Percentiles rank a stretch among this genome's conserved stretches.
Conservation (phyloP, 1,140 invertebrate species). For the Physella acuta region DNA sequence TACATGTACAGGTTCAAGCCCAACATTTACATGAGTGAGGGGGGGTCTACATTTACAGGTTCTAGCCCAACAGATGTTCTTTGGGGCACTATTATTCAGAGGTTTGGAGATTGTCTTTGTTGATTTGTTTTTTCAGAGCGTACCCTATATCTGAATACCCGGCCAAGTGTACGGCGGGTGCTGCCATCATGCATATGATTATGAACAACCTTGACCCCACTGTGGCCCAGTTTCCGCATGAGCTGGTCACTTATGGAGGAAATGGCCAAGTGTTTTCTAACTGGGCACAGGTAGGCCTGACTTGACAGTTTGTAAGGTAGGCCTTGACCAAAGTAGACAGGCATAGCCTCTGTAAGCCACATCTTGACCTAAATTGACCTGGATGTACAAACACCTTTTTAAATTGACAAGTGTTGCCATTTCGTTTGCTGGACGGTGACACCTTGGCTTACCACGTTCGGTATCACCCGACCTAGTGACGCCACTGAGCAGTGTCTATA, state of each 20-base stretch:
- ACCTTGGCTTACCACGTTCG: too few species aligned
- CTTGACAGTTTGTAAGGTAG: neutral
- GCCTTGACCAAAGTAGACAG: neutral
- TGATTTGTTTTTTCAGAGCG: slow-evolving; percentile 59
- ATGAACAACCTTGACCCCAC: slow-evolving; percentile 69
- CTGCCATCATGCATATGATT: slow-evolving; percentile 72
- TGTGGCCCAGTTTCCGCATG: slow-evolving; percentile 67
- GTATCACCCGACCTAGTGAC: too few species aligned
- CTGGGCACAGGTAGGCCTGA: slow-evolving; percentile 67
- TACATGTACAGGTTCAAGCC: slow-evolving; percentile 73
- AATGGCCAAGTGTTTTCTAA: slow-evolving; percentile 75
- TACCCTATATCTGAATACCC: slow-evolving; percentile 67
- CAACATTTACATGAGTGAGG: slow-evolving; percentile 58
- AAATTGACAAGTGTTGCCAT: too few species aligned
- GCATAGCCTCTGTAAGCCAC: too few species aligned
- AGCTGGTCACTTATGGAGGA: slow-evolving; percentile 70
- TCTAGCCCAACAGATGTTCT: too few species aligned
- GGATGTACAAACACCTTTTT: too few species aligned
- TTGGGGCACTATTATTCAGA: too few species aligned
- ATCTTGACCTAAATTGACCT: too few species aligned
- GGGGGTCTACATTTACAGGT: neutral
- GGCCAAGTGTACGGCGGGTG: slow-evolving; percentile 62
- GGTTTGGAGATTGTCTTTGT: too few species aligned
- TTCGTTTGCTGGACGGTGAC: too few species aligned
- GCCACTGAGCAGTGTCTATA: too few species aligned